Percentiles rank a stretch among this genome's conserved stretches.
These are phyloP conservation scores for Ectropis grisescens DNA, from an alignment of 1,140 invertebrate species.

Conservation along the genomic window DNA sequence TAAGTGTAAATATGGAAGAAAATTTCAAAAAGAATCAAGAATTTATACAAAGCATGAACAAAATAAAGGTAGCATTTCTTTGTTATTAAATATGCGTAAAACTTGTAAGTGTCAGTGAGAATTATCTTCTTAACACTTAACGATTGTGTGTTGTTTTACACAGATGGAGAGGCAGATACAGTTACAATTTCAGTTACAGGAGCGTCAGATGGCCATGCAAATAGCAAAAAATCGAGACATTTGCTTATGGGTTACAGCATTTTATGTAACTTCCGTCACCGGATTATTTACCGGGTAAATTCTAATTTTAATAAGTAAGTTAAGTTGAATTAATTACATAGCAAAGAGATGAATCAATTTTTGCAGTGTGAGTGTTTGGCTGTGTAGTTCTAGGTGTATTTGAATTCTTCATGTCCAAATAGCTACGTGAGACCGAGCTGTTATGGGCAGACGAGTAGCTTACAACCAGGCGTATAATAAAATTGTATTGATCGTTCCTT, in stretches of 20 bases:
- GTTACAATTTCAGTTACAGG: slow-evolving; percentile 83
- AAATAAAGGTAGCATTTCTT: slow-evolving; percentile 70
- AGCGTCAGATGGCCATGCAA: slow-evolving; percentile 79
- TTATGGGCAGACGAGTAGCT: too few species aligned
- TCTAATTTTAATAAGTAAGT: neutral
- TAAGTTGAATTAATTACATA: neutral
- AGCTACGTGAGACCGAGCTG: too few species aligned
- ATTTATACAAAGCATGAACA: slow-evolving; percentile 77
- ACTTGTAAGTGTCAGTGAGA: too few species aligned
- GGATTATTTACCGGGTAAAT: slow-evolving; percentile 74
- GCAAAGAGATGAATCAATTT: too few species aligned
- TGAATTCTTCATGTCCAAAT: too few species aligned
- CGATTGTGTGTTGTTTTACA: neutral
- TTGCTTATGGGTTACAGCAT: slow-evolving; percentile 79
- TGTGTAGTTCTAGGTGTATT: too few species aligned
- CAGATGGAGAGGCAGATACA: slow-evolving; percentile 76
- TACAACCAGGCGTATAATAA: too few species aligned
- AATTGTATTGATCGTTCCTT: too few species aligned
- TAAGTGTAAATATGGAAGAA: slow-evolving; percentile 59
- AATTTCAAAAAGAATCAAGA: slow-evolving; percentile 79
- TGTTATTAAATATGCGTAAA: slow-evolving; percentile 1
- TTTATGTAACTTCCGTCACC: slow-evolving; percentile 73
- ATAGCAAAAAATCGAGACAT: slow-evolving; percentile 80
- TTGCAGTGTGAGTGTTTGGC: too few species aligned
- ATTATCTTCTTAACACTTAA: too few species aligned